Base-by-base conservation (phyloP, 2,113 vertebrate genomes). In the Neodon shergylaensis region DNA sequence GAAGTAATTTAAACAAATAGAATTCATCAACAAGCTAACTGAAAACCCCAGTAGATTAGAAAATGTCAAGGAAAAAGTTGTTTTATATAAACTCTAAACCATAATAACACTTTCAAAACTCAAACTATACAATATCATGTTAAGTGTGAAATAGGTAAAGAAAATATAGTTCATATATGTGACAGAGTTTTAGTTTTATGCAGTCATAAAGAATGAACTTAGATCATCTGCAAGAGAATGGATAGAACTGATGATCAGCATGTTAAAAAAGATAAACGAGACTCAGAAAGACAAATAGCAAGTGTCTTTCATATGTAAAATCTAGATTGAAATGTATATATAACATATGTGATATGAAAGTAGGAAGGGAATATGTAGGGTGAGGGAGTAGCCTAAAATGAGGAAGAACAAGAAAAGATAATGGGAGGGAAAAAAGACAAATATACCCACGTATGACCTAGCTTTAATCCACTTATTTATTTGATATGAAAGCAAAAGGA, bases 101-200 rank as follows among this genome's bases (percentile, higher is more conserved):
- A 47, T 36, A 33, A 92, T 14, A 93, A 92, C 28, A 95, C 61
- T 91, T 93, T 95, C 44, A 97, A 82, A 96, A 88, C 63, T 94
- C 54, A 90, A 92, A 89, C 47, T 91, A 76, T 39, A 85, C 14
- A 82, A 85, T 13, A 89, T 52, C 76, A 94, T 70, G 7, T 91
- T 72, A 95, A 88, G 90, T 86, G 83, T 33, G 22, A 95, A 96
- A 93, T 36, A 21, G 61, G 21, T 87, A 54, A 87, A 39, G 42
- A 72, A 87, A 49, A 49, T 86, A 31, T 24, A 36, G 17, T 47
- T 12, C 17, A 47, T 68, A 85, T 22, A 49, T 5, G 21, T 42
- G 26, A 26, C 36, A n/a, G 65, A n/a, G 19, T 22, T 58, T 58
- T 21, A 21, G 44, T 49, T 68, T 86, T 70, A 68, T n/a, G 21